Evolutionary conservation across 2,797 vertebrate species (phyloP).

Genomic region (Acipenser transmontanus): DNA sequence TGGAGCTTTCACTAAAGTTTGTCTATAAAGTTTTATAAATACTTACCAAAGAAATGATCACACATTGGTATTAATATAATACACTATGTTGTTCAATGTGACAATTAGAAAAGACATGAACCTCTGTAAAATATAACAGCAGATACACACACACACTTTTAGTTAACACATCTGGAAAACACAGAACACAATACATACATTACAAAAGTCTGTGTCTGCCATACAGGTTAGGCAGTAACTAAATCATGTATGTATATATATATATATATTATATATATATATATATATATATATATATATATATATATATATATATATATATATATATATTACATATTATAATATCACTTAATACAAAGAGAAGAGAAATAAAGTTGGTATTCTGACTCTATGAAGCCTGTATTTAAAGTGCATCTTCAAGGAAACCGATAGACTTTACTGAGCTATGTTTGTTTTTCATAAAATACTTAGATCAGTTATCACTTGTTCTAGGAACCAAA

Average conservation of each 20-base stretch:
- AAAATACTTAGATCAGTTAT: constrained; percentile 26
- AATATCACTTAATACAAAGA: constrained; percentile 35
- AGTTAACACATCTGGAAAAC: constrained; percentile 25
- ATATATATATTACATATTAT: constrained; percentile 20
- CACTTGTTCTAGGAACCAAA: constrained; percentile 14
- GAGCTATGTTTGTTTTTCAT: constrained; percentile 32
- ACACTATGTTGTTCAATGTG: constrained; percentile 49
- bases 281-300: background rate
- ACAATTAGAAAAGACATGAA: constrained; percentile 23
- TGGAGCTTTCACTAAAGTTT: background rate
- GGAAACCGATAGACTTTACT: constrained; percentile 24
- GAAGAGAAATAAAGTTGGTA: constrained; percentile 46
- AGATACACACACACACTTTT: constrained; percentile 34
- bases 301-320: background rate
- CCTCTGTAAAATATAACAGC: constrained; percentile 28
- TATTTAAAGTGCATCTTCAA: constrained; percentile 54
- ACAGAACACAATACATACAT: constrained; percentile 36
- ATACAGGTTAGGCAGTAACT: constrained; percentile 20
- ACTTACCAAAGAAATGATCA: constrained; percentile 55
- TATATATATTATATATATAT: background rate
- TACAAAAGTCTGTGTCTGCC: constrained; percentile 19
- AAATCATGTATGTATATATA: constrained; percentile 10
- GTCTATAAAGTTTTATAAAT: constrained; percentile 43
- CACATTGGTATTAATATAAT: constrained; percentile 68
- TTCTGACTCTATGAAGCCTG: constrained; percentile 31